These are phyloP conservation scores for Sebastes schlegelii DNA, from an alignment of 2,113 vertebrate genomes.

Conservation along the genomic window DNA sequence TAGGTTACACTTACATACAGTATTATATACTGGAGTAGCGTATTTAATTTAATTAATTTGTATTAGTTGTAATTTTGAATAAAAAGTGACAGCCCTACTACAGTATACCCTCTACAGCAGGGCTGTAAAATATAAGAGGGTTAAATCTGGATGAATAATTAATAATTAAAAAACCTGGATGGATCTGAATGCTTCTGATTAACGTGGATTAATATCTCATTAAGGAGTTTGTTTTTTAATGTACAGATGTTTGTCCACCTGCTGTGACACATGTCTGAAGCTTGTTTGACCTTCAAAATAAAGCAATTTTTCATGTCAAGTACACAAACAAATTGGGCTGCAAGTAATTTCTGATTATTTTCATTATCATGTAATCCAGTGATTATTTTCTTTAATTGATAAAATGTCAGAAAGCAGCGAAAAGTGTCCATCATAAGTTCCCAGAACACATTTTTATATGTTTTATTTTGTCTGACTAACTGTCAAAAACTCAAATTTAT, in stretches of 20 bases:
- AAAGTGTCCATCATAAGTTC: background rate
- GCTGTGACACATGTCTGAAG: slow-evolving; percentile 19
- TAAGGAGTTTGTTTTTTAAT: slow-evolving; percentile 14
- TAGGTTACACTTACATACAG: background rate
- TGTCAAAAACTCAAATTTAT: background rate
- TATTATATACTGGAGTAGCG: too few species aligned
- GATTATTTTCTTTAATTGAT: background rate
- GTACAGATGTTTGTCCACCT: slow-evolving; percentile 38
- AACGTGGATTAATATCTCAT: slow-evolving; percentile 14
- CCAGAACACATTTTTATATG: background rate
- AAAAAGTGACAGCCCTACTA: background rate
- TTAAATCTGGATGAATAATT: slow-evolving; percentile 14
- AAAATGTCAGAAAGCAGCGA: background rate
- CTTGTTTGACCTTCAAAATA: slow-evolving; percentile 3
- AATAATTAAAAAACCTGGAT: background rate
- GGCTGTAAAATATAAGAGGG: background rate
- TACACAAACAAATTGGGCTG: background rate
- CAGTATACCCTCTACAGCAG: background rate
- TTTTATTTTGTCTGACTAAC: background rate
- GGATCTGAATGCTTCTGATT: slow-evolving; percentile 33
- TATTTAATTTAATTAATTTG: background rate
- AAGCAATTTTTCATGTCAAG: background rate
- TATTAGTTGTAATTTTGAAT: background rate
- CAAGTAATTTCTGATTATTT: background rate
- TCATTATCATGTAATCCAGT: background rate